Evolutionary conservation across 2,888 invertebrate species (phyloP), one percentile per base, ranked within the genome.

Genomic region (Elmis aenea): DNA sequence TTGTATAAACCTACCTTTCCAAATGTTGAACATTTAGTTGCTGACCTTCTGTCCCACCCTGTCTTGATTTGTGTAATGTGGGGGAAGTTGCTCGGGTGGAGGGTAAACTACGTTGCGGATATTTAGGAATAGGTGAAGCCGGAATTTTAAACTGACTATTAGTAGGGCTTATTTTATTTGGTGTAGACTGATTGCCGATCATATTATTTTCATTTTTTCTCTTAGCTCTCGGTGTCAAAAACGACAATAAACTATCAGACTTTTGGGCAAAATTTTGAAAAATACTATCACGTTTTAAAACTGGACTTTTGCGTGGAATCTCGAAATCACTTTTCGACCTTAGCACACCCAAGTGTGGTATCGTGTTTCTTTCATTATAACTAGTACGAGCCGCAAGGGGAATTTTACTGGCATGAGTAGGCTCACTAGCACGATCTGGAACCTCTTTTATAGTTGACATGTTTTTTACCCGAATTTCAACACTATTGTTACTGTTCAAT

Each of bases 181-280:
- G 58, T 2, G 59, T 58, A 14, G 58, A 59, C 12, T 55, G 53
- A 32, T 51, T 48, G 13, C 38, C 37, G 6, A 47, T 26, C 26
- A 13, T 21, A 18, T 26, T 26, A 23, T 36, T 32, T 21, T 46
- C 36, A 9, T 34, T 38, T 35, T 58, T 57, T 9, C 77, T 58
- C 56, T 73, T 71, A 35, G 75, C 73, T 24, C 75, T 67, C 29
- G 79, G 79, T 38, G 79, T 78, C 45, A 77, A 61, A 54, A 77
- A 77, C 41, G 72, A 72, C 60, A 76, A 74, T 41, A 77, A 55
- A 54, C 72, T 58, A 33, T 64, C 62, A 2, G 62, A 57, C 39
- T 57, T 55, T 33, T 62, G 60, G 23, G 55, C 52, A 38, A 53
- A 53, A 42, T 52, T 53, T 18, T 55, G 51, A 27, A 59, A 56